Evolutionary conservation across 1,140 invertebrate species (phyloP).

Genomic region (Battus philenor): DNA sequence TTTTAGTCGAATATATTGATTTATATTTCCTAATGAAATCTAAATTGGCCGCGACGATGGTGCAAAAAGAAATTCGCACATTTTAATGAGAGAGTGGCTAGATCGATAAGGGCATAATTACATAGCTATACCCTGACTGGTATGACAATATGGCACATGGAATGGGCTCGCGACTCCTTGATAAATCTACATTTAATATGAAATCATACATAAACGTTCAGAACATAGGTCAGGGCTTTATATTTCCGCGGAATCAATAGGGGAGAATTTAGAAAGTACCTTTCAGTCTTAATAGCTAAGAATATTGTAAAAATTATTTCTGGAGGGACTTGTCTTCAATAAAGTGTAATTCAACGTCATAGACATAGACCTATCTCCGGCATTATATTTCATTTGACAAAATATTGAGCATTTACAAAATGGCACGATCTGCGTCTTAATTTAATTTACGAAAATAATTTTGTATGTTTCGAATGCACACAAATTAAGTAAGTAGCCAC

Average conservation of each 20-base stretch:
- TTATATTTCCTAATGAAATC: conserved; percentile 28
- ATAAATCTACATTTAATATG: conserved; percentile 32
- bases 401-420: conserved; percentile 52
- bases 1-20: conserved; percentile 23
- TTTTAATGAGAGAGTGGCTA: conserved; percentile 23
- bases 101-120: conserved; percentile 31
- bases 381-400: conserved; percentile 46
- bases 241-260: conserved; percentile 23
- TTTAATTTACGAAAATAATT: conserved; percentile 53
- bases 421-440: conserved; percentile 27
- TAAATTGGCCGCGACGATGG: conserved; percentile 14
- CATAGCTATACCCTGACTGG: conserved; percentile 57
- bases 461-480: conserved; percentile 27
- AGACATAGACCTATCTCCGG: conserved; percentile 47
- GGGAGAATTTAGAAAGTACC: conserved; percentile 40
- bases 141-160: conserved; percentile 52
- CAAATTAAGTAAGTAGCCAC: conserved; percentile 23
- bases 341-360: conserved; percentile 45
- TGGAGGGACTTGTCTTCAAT: conserved; percentile 68
- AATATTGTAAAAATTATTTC: conserved; percentile 63
- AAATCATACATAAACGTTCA: conserved; percentile 25
- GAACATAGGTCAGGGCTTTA: conserved; percentile 19
- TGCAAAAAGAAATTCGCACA: conserved; percentile 8
- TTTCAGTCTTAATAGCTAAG: conserved; percentile 69
- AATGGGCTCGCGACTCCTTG: conserved; percentile 43